phyloP scores from a whole-genome alignment of 2,797 vertebrate genomes.

The Sternarchorhynchus goeldii region DNA sequence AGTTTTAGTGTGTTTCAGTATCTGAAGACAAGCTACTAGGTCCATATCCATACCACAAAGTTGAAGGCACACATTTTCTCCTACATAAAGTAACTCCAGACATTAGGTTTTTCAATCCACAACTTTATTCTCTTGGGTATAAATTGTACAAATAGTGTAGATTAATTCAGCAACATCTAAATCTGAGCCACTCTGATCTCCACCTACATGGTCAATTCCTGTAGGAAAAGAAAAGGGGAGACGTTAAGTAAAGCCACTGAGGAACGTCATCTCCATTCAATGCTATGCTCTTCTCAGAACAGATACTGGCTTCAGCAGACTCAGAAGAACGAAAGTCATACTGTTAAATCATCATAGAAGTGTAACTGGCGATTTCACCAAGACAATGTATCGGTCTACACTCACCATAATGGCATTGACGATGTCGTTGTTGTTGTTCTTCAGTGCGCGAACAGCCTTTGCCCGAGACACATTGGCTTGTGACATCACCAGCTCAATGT shows the following conservation, averaged over 20 bases:
- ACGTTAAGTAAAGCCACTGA: background rate
- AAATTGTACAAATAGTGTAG: conserved; percentile 96
- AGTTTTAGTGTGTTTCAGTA: too few relatives aligned
- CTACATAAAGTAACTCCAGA: conserved; percentile 21
- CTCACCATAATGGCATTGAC: conserved; percentile 99
- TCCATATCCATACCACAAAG: background rate
- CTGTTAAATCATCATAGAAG: conserved; percentile 81
- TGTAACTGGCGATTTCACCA: background rate
- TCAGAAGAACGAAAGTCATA: conserved; percentile 97
- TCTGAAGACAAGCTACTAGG: background rate
- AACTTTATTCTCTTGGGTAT: conserved; percentile 94
- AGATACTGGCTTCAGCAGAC: conserved; percentile 80
- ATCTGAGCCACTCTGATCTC: conserved; percentile 71
- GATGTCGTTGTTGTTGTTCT: conserved; percentile 99
- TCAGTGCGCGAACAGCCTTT: conserved; percentile 96
- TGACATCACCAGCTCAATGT: conserved; percentile 98
- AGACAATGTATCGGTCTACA: conserved; percentile 11
- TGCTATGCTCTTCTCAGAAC: conserved; percentile 79
- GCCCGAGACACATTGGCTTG: conserved; percentile 97
- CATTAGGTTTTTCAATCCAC: conserved; percentile 81
- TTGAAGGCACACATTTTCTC: background rate
- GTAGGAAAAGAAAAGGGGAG: conserved; percentile 58
- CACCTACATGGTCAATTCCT: conserved; percentile 97
- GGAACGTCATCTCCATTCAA: background rate
- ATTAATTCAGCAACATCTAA: conserved; percentile 83